phyloP scores from a whole-genome alignment of 2,797 vertebrate species.

The Xenentodon cancila region DNA sequence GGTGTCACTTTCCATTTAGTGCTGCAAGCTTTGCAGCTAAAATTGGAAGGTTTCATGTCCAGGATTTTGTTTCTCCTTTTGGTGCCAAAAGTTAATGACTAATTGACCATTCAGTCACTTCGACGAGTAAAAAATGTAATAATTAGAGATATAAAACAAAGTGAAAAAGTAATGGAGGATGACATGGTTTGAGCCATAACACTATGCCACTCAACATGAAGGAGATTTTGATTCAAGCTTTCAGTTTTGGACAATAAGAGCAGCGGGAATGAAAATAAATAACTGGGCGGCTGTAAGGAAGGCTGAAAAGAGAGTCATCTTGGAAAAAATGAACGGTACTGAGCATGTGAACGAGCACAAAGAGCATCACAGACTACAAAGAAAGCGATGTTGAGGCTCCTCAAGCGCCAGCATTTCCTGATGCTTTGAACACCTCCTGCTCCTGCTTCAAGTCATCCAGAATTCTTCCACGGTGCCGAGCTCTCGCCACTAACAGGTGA shows the following conservation, averaged over 20 bases:
- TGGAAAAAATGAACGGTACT: not conserved
- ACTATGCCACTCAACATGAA: slow-evolving; percentile 19
- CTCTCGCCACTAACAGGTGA: no score
- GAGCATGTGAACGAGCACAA: not conserved
- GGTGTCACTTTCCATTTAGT: not conserved
- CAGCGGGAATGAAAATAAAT: slow-evolving; percentile 11
- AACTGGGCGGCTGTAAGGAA: not conserved
- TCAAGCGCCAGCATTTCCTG: no score
- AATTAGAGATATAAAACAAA: slow-evolving; percentile 51
- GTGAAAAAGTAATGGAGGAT: slow-evolving; percentile 47
- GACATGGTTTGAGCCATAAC: slow-evolving; percentile 30
- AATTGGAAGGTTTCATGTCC: no score
- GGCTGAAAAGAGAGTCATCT: not conserved
- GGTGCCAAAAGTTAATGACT: slow-evolving; percentile 25
- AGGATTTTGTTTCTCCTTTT: no score
- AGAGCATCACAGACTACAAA: no score
- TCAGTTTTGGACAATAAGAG: not conserved
- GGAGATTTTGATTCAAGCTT: not conserved
- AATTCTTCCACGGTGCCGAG: no score
- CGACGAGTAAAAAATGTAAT: slow-evolving; percentile 39
- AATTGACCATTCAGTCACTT: slow-evolving; percentile 32
- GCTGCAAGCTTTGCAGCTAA: no score
- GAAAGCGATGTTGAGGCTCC: no score
- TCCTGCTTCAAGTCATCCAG: no score
- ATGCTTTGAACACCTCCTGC: no score